phyloP scores from a whole-genome alignment of 2,797 vertebrate species.

The Brachyrhaphis roseni region DNA sequence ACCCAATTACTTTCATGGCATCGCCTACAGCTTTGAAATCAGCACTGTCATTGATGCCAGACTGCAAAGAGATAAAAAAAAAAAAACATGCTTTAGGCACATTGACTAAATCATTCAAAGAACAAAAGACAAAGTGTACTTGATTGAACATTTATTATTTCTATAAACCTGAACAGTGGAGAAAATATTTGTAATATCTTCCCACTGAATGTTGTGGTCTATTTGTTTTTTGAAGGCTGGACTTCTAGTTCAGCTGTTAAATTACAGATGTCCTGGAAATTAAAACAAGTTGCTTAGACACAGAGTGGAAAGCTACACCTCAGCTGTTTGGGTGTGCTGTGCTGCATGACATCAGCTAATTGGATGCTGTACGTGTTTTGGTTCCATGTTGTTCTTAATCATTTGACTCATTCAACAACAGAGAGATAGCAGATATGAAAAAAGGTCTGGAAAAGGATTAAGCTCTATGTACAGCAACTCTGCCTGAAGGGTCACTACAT shows the following conservation, averaged over 20 bases:
- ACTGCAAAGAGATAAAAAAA: conserved; percentile 72
- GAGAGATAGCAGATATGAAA: conserved; percentile 23
- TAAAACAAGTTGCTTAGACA: conserved; percentile 28
- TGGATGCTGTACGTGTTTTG: conserved; percentile 63
- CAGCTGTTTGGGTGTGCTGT: conserved; percentile 38
- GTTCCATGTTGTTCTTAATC: conserved; percentile 58
- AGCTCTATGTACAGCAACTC: not conserved
- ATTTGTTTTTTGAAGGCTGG: not conserved
- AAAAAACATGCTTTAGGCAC: conserved; percentile 1
- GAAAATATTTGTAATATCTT: not conserved
- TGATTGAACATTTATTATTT: not conserved
- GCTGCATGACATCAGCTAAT: conserved; percentile 72
- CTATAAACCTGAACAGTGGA: not conserved
- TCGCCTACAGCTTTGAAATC: conserved; percentile 96
- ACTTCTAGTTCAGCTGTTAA: conserved; percentile 17
- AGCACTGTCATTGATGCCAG: conserved; percentile 88
- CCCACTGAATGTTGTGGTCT: not conserved
- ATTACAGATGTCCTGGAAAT: conserved; percentile 10
- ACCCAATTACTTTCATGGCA: conserved; percentile 98
- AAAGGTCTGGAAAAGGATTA: not conserved
- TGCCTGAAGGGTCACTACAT: not conserved
- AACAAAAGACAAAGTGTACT: not conserved
- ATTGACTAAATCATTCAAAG: not conserved
- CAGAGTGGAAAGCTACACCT: conserved; percentile 26
- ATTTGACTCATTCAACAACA: conserved; percentile 49